Evolutionary conservation across 2,888 invertebrate species (phyloP).

Genomic region (Fragum sueziense): DNA sequence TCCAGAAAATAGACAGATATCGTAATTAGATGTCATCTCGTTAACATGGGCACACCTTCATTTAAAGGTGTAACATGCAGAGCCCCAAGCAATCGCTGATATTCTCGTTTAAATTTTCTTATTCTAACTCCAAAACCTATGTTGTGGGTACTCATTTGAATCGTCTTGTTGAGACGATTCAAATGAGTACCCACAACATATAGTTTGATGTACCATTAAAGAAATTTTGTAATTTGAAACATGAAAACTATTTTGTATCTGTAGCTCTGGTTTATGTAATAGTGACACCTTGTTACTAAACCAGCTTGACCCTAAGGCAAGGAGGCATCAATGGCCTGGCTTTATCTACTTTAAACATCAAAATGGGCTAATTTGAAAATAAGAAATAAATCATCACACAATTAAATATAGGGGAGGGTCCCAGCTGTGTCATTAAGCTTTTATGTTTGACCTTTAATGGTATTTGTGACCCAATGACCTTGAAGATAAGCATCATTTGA

Average conservation of each 20-base stretch:
- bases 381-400: not conserved
- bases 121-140: too few species aligned
- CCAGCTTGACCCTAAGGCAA: constrained; percentile 1
- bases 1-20: not conserved
- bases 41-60: constrained; percentile 18
- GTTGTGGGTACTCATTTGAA: too few species aligned
- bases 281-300: constrained; percentile 11
- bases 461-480: not conserved
- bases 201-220: too few species aligned
- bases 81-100: too few species aligned
- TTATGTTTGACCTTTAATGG: not conserved
- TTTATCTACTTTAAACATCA: constrained; percentile 20
- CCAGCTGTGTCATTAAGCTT: not conserved
- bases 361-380: constrained; percentile 1
- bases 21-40: constrained; percentile 15
- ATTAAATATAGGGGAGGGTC: not conserved
- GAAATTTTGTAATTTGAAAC: too few species aligned
- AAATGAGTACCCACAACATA: too few species aligned
- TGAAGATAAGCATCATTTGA: not conserved
- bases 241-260: too few species aligned
- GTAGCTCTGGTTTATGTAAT: too few species aligned
- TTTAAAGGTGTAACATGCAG: not conserved
- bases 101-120: too few species aligned
- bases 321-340: not conserved
- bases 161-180: too few species aligned